Evolutionary conservation across 2,113 vertebrate species (phyloP).

Genomic region (Chiloscyllium plagiosum): DNA sequence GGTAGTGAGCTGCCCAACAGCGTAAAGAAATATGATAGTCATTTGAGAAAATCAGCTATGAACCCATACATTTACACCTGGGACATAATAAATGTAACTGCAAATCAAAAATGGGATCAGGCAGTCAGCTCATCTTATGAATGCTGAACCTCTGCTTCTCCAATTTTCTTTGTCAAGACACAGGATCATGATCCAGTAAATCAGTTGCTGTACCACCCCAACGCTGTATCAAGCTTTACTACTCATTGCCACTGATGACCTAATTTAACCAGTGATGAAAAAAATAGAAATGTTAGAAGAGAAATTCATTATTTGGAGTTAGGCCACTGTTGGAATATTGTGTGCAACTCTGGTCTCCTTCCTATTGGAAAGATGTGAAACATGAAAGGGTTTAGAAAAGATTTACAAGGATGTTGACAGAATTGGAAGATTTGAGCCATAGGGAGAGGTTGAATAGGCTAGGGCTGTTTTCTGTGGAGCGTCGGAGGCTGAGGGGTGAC

Average conservation of each 20-base stretch:
- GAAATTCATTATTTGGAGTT: too few relatives aligned
- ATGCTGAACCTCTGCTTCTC: background rate
- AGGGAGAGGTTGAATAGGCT: too few relatives aligned
- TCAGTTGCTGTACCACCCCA: background rate
- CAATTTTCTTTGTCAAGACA: background rate
- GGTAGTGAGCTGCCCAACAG: too few relatives aligned
- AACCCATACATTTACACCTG: background rate
- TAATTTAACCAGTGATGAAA: background rate
- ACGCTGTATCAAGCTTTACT: background rate
- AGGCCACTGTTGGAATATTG: too few relatives aligned
- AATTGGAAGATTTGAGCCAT: too few relatives aligned
- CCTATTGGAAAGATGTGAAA: too few relatives aligned
- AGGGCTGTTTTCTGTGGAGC: too few relatives aligned
- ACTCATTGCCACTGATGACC: background rate
- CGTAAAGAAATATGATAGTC: background rate
- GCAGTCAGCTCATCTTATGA: background rate
- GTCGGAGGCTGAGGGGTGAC: too few relatives aligned
- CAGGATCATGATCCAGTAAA: background rate
- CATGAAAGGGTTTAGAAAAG: too few relatives aligned
- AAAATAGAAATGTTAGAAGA: background rate
- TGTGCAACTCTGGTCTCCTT: too few relatives aligned
- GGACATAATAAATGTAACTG: background rate
- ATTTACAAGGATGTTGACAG: too few relatives aligned
- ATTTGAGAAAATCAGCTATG: background rate
- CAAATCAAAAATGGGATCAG: background rate